Evolutionary conservation across 2,888 invertebrate genomes (phyloP).

Genomic region (Laspeyria flexula): DNA sequence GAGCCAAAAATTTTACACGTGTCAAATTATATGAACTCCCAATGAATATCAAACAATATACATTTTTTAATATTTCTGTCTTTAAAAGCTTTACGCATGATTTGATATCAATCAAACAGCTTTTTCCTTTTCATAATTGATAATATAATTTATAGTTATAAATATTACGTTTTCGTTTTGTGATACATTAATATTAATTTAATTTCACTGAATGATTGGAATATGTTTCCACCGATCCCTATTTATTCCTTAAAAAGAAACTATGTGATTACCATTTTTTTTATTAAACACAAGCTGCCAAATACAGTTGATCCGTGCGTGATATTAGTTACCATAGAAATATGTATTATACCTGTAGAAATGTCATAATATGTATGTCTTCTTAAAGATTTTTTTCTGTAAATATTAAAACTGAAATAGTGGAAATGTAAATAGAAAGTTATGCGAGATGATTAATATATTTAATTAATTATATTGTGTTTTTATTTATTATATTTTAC

Average conservation of each 20-base stretch:
- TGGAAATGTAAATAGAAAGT: constrained; percentile 78
- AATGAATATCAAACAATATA: too few species aligned
- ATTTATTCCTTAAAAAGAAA: constrained; percentile 63
- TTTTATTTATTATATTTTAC: constrained; percentile 7
- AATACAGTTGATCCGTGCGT: constrained; percentile 68
- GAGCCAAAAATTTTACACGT: too few species aligned
- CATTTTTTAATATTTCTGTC: too few species aligned
- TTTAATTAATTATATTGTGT: constrained; percentile 43
- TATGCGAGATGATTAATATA: constrained; percentile 68
- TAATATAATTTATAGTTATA: too few species aligned
- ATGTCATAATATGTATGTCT: constrained; percentile 57
- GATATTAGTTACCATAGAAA: constrained; percentile 83
- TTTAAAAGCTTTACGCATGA: too few species aligned
- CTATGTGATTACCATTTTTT: constrained; percentile 40
- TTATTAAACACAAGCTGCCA: constrained; percentile 49
- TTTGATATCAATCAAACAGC: too few species aligned
- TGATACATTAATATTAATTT: constrained; percentile 54
- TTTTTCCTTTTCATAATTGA: too few species aligned
- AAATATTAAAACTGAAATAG: constrained; percentile 68
- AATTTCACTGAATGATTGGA: constrained; percentile 54
- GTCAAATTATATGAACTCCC: too few species aligned
- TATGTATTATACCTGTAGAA: constrained; percentile 52
- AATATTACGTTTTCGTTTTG: constrained; percentile 67
- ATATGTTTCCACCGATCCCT: constrained; percentile 64
- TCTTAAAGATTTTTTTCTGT: constrained; percentile 62